Evolutionary conservation across 2,113 vertebrate species (phyloP).

Genomic region (Chloroceryle aenea): DNA sequence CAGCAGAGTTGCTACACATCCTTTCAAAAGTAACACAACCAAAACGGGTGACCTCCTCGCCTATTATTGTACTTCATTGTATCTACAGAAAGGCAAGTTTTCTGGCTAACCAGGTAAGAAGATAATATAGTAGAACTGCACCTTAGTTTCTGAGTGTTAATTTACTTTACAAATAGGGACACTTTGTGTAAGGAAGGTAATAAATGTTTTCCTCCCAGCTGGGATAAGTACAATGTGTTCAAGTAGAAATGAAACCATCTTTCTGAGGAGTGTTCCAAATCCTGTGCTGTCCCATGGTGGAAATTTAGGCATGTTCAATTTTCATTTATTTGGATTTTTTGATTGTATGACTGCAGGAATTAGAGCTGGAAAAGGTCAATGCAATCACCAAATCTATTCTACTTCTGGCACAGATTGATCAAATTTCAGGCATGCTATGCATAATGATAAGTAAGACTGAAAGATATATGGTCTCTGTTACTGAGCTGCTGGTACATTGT

Average conservation of each 20-base stretch:
- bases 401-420: not conserved
- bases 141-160: not conserved
- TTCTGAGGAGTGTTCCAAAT: not conserved
- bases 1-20: constrained; percentile 84
- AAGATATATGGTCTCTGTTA: not conserved
- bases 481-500: not conserved
- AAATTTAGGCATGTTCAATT: not conserved
- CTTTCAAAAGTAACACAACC: constrained; percentile 82
- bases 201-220: not conserved
- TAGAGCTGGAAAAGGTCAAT: not conserved
- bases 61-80: not conserved
- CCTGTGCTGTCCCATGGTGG: not conserved
- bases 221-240: not conserved
- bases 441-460: not conserved
- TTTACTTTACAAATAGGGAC: not conserved
- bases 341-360: not conserved
- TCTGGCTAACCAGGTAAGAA: not conserved
- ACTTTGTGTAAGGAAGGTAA: not conserved
- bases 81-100: not conserved
- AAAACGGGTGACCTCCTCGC: constrained; percentile 73
- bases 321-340: not conserved
- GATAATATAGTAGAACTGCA: not conserved
- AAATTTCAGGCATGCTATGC: not conserved
- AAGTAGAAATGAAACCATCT: not conserved
- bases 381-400: not conserved